A percentile compares a stretch with the other conserved stretches of the same genome.
Conservation (phyloP, 2,888 invertebrate genomes). For the Hemistola chrysoprasaria region DNA sequence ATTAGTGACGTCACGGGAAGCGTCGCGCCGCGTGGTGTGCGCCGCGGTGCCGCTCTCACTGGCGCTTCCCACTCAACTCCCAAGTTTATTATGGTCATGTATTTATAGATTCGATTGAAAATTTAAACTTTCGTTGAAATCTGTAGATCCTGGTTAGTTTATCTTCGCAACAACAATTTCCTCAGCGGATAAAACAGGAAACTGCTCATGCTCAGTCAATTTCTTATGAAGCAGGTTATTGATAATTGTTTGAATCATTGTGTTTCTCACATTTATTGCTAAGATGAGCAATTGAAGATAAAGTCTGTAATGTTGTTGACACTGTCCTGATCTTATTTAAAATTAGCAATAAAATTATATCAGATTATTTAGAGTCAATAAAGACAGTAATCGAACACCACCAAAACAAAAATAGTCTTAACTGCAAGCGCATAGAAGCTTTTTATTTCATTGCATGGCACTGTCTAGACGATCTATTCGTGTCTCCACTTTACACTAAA, state of each 20-base stretch:
- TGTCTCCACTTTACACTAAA: slow-evolving; percentile 11
- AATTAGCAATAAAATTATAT: no score
- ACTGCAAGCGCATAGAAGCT: slow-evolving; percentile 11
- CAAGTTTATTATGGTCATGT: slow-evolving; percentile 53
- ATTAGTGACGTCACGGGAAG: slow-evolving; percentile 27
- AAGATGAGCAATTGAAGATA: no score
- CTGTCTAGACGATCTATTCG: slow-evolving; percentile 37
- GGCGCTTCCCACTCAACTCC: slow-evolving; percentile 37
- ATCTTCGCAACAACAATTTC: no score
- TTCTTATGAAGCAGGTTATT: no score
- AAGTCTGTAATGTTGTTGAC: no score
- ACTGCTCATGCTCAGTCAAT: no score
- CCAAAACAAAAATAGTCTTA: not conserved
- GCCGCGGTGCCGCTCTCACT: slow-evolving; percentile 59
- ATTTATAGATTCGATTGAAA: slow-evolving; percentile 58
- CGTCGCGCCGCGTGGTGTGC: slow-evolving; percentile 34
- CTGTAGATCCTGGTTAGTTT: slow-evolving; percentile 11
- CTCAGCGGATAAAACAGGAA: not conserved
- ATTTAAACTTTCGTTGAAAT: slow-evolving; percentile 27
- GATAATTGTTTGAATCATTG: no score
- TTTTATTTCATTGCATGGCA: slow-evolving; percentile 19
- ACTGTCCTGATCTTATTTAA: no score
- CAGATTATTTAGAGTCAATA: no score
- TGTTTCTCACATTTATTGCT: no score
- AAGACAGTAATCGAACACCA: no score